Percentiles rank a stretch among this genome's conserved stretches.
phyloP scores from a whole-genome alignment of 2,888 invertebrate species.

The Leptogaster cylindrica region DNA sequence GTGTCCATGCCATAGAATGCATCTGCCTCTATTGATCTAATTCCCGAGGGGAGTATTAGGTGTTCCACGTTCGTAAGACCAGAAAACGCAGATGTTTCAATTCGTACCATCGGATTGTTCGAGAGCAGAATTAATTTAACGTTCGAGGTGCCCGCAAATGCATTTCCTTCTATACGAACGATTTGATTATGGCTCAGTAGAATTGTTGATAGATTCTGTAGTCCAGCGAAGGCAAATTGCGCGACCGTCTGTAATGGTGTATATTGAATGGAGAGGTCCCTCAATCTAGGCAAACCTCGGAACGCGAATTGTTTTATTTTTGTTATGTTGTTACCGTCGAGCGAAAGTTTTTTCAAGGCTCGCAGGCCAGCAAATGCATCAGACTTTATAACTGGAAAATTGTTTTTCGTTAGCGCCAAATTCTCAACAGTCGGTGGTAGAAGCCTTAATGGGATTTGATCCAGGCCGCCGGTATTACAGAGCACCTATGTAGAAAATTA shows the following conservation, averaged over 20 bases:
- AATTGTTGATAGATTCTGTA: conserved; percentile 79
- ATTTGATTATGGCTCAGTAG: conserved; percentile 75
- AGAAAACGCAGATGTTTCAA: conserved; percentile 83
- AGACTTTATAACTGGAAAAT: conserved; percentile 79
- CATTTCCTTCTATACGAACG: conserved; percentile 74
- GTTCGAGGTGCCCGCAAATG: conserved; percentile 86
- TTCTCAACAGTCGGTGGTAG: conserved; percentile 82
- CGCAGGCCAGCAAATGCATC: conserved; percentile 84
- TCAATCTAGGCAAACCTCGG: conserved; percentile 78
- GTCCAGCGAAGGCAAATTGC: conserved; percentile 82
- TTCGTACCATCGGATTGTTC: conserved; percentile 82
- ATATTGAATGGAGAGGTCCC: conserved; percentile 83
- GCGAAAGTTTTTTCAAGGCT: conserved; percentile 79
- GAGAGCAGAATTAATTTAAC: conserved; percentile 81
- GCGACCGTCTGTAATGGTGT: conserved; percentile 82
- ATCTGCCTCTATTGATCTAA: conserved; percentile 76
- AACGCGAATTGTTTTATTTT: conserved; percentile 86
- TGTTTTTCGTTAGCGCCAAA: conserved; percentile 83
- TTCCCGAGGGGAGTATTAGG: conserved; percentile 82
- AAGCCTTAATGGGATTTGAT: conserved; percentile 77
- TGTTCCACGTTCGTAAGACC: conserved; percentile 83
- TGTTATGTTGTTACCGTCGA: conserved; percentile 87
- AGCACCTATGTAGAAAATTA: conserved; percentile 71
- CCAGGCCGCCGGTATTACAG: conserved; percentile 84
- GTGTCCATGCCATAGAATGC: conserved; percentile 83